phyloP scores from a whole-genome alignment of 2,113 vertebrate species.

The Maccullochella peelii region DNA sequence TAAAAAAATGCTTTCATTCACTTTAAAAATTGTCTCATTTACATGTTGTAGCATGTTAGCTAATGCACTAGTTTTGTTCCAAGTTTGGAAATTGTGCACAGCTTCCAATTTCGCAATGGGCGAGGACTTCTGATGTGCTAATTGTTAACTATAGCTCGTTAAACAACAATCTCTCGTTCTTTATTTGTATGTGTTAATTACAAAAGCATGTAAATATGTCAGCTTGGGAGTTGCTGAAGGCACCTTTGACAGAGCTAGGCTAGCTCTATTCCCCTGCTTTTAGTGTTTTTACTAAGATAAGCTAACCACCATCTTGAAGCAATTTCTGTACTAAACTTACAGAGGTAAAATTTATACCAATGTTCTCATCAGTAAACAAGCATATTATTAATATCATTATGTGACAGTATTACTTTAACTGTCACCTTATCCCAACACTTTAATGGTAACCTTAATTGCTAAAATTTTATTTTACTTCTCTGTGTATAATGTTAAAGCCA shows the following conservation, averaged over 20 bases:
- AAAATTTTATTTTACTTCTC: neutral
- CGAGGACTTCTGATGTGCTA: neutral
- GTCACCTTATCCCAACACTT: neutral
- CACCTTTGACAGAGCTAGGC: neutral
- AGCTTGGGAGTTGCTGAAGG: neutral
- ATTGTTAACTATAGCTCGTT: neutral
- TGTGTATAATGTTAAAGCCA: neutral
- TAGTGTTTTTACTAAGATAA: neutral
- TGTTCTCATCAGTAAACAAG: no score
- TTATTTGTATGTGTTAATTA: neutral
- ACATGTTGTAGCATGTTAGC: neutral
- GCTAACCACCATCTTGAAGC: neutral
- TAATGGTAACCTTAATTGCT: neutral
- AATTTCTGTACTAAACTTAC: neutral
- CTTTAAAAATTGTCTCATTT: no score
- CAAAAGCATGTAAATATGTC: neutral
- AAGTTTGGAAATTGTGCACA: neutral
- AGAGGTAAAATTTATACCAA: neutral
- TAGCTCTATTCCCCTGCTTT: neutral
- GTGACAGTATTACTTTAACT: no score
- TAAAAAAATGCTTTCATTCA: no score
- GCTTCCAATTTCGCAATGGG: neutral
- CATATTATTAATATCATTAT: no score
- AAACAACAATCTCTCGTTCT: neutral
- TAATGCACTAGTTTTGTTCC: neutral